Base-by-base conservation (phyloP, 1,140 invertebrate genomes). In the Orius laevigatus region DNA sequence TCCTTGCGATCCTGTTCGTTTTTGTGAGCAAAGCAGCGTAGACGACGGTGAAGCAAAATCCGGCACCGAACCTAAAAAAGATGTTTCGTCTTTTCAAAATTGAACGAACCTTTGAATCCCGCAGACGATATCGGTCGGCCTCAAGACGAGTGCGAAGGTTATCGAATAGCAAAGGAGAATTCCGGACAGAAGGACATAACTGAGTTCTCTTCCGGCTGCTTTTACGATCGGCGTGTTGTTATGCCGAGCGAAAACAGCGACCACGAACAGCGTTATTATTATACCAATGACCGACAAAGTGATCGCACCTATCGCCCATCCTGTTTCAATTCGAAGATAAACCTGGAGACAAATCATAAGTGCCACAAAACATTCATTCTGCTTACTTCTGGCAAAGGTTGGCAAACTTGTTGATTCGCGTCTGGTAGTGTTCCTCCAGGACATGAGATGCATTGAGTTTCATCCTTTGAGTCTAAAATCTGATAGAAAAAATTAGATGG, bases 241-340 rank as follows among this genome's bases (percentile, higher is more conserved):
- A 62, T 87, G 75, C 42, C 71, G 74, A 16, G 78, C 57, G 65
- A 83, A 87, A 46, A 83, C 74, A 3, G 66, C 67, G 1, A 63
- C 71, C n/a, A 82, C 75, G 49, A 77, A 74, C 3, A 71, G 34
- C 0, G 81, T 86, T 49, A 87, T 70, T 41, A 87, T 47, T 49
- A 89, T 84, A 15, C 88, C 88, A 6, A 75, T 70, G 4, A 80
- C 71, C 33, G 79, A 81, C 57, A 84, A 78, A 8, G 76, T 71
- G 81, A 85, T 90, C 1, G 89, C 89, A 0, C 84, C 86, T 44
- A 94, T 87, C 0, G 88, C 89, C 78, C 86, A 89, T 20, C 81
- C 78, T 57, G 81, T 79, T 56, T 79, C 79, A 1, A 79, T 75
- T 19, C 75, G 69, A 40, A 95, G 72, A 61, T 88, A 93, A 19